Conservation (phyloP, 2,113 vertebrate genomes). For the Henicopernis longicauda region DNA sequence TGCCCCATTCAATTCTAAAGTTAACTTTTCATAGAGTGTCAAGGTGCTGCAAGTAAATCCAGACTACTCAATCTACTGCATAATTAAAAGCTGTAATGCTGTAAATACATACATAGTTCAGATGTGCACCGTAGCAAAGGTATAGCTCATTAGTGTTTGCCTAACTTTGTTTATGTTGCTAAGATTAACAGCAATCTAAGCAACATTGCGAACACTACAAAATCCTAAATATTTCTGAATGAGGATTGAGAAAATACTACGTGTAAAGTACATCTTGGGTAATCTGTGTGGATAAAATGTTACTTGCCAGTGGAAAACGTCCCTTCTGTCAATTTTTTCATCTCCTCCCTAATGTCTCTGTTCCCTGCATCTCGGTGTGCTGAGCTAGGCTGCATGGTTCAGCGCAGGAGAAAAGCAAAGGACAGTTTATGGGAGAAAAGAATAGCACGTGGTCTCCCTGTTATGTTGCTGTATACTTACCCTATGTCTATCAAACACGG, state of each 20-base stretch:
- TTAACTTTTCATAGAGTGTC: neutral
- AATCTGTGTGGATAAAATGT: neutral
- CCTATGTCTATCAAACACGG: neutral
- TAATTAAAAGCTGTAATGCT: neutral
- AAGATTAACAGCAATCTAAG: neutral
- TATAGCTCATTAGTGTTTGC: neutral
- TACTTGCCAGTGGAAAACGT: neutral
- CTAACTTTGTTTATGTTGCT: neutral
- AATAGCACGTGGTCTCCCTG: accelerated
- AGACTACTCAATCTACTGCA: neutral
- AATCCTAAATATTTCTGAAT: neutral
- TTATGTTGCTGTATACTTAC: neutral
- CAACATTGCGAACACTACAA: neutral
- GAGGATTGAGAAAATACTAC: neutral
- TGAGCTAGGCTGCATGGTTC: neutral
- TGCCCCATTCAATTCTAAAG: neutral
- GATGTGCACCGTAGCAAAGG: neutral
- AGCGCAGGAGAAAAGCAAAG: neutral
- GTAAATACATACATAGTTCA: neutral
- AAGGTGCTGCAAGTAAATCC: neutral
- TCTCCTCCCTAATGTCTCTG: neutral
- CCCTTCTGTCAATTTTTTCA: neutral
- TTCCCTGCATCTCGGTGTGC: accelerated
- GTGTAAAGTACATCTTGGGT: neutral
- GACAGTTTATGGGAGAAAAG: neutral